Percentiles rank a stretch among this genome's conserved stretches.
Evolutionary conservation across 1,140 invertebrate genomes (phyloP).

Genomic region (Solenopsis invicta): DNA sequence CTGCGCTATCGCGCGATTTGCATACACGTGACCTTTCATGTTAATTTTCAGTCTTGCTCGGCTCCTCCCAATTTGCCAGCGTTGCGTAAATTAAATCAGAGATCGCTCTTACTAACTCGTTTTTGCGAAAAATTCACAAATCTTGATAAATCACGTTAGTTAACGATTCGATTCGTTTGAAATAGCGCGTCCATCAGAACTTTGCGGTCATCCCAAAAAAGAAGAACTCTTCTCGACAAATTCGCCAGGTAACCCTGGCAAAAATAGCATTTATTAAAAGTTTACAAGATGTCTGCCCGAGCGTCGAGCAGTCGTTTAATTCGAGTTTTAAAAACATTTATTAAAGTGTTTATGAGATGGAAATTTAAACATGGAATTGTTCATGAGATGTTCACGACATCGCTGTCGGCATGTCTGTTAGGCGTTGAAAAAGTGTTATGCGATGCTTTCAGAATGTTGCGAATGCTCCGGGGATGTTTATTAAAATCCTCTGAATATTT

Average conservation of each 20-base stretch:
- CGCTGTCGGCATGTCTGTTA: no score
- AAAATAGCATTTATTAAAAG: no score
- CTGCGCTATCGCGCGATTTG: constrained; percentile 54
- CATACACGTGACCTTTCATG: constrained; percentile 59
- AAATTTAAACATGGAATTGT: no score
- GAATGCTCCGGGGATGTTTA: no score
- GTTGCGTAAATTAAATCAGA: constrained; percentile 33
- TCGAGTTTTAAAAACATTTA: no score
- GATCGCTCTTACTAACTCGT: constrained; percentile 35
- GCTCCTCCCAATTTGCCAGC: constrained; percentile 43
- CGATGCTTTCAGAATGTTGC: no score
- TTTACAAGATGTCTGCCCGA: no score
- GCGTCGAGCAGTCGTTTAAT: no score
- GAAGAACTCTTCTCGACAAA: not conserved
- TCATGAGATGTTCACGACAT: no score
- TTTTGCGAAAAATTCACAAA: not conserved
- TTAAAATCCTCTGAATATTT: no score
- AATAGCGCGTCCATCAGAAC: not conserved
- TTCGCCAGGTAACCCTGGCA: not conserved
- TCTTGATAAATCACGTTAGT: constrained; percentile 19
- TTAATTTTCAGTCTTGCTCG: constrained; percentile 56
- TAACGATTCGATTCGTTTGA: not conserved
- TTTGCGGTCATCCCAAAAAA: not conserved
- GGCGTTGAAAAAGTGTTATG: no score
- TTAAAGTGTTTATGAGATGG: no score